Base-by-base conservation (phyloP, 2,888 invertebrate genomes). In the Oxytorus armatus region DNA sequence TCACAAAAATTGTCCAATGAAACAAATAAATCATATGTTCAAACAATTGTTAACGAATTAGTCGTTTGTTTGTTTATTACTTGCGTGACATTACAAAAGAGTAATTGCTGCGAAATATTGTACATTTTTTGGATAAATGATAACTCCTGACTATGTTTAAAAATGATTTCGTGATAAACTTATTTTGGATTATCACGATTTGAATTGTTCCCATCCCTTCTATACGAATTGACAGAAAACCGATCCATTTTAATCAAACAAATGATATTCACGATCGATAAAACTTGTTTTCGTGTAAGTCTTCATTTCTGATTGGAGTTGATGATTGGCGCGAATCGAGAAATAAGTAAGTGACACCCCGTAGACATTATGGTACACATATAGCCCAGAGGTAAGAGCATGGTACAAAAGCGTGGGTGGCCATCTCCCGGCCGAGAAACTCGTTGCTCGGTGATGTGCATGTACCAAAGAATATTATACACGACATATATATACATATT, bases 331-430 rank as follows among this genome's bases (percentile, higher is more conserved):
- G 11, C 8, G 33, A 16, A 63, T 49, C 11, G 8, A 59, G 55
- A 57, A 70, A 57, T 11, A 5, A 39, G 65, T 21, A 61, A 61
- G 44, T 49, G n/a, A 1, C 23, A 14, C 23, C 53, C 68, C 21
- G 11, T 61, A 47, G 36, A 55, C 39, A 18, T 70, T 61, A 39
- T 21, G 33, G 39, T 36, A 47, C 44, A 57, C 18, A 49, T 72
- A 49, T 14, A 7, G 59, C 14, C 36, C 47, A 49, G 36, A 10
- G 14, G 23, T 36, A 66, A 51, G 51, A 14, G 23, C 10, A 29
- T 36, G 57, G 8, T 16, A 84, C 82, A 81, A 63, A 84, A 70
- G 79, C 79, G 80, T 85, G 82, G 85, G 85, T 84, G 84, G 85
- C 84, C 83, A 81, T 81, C 81, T 82, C 68, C 59, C 75, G 80